phyloP scores from a whole-genome alignment of 2,113 vertebrate species.

The Cyanoderma ruficeps region DNA sequence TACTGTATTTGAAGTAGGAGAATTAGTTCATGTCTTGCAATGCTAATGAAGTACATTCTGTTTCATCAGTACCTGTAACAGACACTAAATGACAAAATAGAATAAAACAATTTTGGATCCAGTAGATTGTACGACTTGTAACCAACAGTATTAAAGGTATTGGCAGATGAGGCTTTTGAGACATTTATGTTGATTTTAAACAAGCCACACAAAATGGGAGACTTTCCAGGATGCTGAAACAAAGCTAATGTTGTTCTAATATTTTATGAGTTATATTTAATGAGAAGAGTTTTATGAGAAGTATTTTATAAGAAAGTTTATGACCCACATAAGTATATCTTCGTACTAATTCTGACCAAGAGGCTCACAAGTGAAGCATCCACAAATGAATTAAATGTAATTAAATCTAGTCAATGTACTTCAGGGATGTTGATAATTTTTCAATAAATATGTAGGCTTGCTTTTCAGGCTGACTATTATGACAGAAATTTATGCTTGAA shows the following conservation, averaged over 20 bases:
- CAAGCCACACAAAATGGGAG: neutral
- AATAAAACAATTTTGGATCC: neutral
- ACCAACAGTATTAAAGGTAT: neutral
- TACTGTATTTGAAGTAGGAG: neutral
- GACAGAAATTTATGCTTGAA: neutral
- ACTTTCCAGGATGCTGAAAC: neutral
- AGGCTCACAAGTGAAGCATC: neutral
- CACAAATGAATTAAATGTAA: neutral
- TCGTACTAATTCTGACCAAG: neutral
- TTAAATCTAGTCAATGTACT: neutral
- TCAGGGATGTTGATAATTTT: neutral
- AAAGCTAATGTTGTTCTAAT: neutral
- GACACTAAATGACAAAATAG: neutral
- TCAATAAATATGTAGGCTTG: neutral
- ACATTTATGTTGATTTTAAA: neutral
- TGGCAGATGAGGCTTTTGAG: neutral
- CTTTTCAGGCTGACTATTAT: neutral
- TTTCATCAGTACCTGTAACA: neutral
- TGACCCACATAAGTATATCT: neutral
- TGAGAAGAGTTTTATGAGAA: neutral
- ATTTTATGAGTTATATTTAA: neutral
- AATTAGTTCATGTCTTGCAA: neutral
- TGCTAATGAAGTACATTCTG: neutral
- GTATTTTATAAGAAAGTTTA: neutral
- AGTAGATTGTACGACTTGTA: neutral